phyloP scores from a whole-genome alignment of 2,113 vertebrate species.

The Girardinichthys multiradiatus region DNA sequence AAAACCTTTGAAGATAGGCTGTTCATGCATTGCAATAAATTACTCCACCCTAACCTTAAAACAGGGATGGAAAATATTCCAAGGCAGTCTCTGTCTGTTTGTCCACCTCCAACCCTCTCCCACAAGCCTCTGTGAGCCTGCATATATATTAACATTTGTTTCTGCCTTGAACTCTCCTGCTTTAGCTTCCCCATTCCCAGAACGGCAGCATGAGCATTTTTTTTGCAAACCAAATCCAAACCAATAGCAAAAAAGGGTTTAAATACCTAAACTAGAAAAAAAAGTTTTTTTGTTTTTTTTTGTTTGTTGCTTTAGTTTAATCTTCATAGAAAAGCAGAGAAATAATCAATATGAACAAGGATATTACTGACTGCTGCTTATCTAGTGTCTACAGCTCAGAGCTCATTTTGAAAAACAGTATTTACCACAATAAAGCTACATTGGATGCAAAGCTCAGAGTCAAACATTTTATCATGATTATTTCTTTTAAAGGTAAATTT shows the following conservation, averaged over 20 bases:
- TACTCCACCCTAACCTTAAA: constrained; percentile 61
- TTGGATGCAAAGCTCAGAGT: too few relatives aligned
- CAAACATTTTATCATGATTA: too few relatives aligned
- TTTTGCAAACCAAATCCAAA: neutral
- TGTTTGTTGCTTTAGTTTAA: constrained; percentile 2
- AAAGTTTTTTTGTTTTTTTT: neutral
- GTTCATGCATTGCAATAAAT: constrained; percentile 77
- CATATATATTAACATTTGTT: constrained; percentile 75
- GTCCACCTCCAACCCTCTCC: constrained; percentile 53
- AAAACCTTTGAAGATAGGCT: constrained; percentile 52
- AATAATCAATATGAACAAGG: neutral
- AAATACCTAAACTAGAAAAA: neutral
- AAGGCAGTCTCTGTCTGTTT: constrained; percentile 62
- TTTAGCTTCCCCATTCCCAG: neutral
- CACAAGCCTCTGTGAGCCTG: constrained; percentile 71
- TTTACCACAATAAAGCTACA: too few relatives aligned
- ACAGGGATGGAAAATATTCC: constrained; percentile 59
- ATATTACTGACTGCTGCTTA: too few relatives aligned
- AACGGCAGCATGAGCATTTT: neutral
- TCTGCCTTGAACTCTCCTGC: constrained; percentile 40
- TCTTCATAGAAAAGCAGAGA: neutral
- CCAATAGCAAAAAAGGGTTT: neutral
- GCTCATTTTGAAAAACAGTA: too few relatives aligned
- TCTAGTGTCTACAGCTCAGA: too few relatives aligned
- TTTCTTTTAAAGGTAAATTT: too few relatives aligned